Percentiles rank a stretch among this genome's conserved stretches.
Evolutionary conservation across 2,888 invertebrate species (phyloP).

Genomic region (Rhaphigaster nebulosa): DNA sequence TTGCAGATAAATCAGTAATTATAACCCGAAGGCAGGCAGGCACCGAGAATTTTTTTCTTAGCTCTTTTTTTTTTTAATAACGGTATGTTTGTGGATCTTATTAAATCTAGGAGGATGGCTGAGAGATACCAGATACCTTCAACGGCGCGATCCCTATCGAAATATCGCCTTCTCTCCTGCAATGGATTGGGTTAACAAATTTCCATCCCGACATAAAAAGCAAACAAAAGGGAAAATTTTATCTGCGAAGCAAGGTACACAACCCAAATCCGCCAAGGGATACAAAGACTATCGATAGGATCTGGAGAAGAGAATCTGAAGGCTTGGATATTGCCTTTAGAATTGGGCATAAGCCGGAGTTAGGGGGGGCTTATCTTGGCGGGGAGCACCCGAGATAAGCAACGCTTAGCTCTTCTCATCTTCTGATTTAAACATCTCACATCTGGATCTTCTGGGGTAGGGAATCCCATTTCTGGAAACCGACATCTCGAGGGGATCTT

Average conservation of each 20-base stretch:
- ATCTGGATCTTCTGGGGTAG: neutral
- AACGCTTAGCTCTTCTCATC: conserved; percentile 1
- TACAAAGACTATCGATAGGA: conserved; percentile 1
- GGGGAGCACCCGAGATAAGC: neutral
- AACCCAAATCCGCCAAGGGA: neutral
- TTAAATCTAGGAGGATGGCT: neutral
- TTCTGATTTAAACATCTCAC: conserved; percentile 41
- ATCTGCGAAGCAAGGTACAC: neutral
- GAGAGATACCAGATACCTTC: neutral
- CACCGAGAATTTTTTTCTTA: neutral
- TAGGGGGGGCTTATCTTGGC: neutral
- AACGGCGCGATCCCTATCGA: neutral
- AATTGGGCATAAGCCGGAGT: conserved; percentile 18
- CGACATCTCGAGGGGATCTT: neutral
- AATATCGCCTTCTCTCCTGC: neutral
- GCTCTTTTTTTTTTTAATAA: neutral
- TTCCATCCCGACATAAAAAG: neutral
- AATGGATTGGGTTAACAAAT: neutral
- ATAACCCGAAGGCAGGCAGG: neutral
- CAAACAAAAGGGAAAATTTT: neutral
- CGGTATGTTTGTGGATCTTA: neutral
- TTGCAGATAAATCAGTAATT: neutral
- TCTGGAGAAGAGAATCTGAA: neutral
- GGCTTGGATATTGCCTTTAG: neutral
- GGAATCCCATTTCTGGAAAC: neutral